These are phyloP conservation scores for Oligia strigilis DNA, from an alignment of 2,888 invertebrate genomes.

Conservation along the genomic window DNA sequence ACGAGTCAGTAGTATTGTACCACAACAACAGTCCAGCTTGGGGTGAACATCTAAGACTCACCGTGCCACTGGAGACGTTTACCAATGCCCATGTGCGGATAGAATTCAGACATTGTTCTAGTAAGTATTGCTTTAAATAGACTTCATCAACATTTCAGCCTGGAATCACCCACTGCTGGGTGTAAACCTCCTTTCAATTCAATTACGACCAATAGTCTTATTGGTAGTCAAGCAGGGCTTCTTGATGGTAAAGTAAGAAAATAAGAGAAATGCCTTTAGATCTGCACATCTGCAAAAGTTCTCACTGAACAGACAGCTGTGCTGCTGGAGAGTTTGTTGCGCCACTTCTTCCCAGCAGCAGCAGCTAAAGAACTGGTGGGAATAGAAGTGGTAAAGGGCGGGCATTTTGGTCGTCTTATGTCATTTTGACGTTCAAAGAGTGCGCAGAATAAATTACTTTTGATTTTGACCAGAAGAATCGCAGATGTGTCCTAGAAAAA, in stretches of 20 bases:
- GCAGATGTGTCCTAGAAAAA: neutral
- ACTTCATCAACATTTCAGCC: neutral
- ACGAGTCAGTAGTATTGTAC: conserved; percentile 97
- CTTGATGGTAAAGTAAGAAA: neutral
- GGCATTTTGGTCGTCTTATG: too few species aligned
- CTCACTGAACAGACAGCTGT: neutral
- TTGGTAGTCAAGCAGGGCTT: neutral
- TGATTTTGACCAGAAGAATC: neutral
- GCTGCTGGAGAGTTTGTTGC: too few species aligned
- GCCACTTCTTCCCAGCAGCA: too few species aligned
- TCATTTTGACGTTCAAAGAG: too few species aligned
- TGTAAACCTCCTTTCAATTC: neutral
- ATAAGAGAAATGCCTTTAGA: neutral
- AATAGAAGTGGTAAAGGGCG: neutral
- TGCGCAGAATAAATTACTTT: too few species aligned
- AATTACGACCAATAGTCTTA: neutral
- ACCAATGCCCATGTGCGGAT: conserved; percentile 97
- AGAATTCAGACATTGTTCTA: conserved; percentile 98
- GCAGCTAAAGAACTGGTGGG: neutral
- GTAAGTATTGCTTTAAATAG: conserved; percentile 88
- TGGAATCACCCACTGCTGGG: neutral
- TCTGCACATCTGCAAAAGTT: neutral
- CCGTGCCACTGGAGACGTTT: conserved; percentile 97
- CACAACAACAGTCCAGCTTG: conserved; percentile 98
- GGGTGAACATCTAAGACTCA: conserved; percentile 96